Conservation (phyloP, 2,888 invertebrate species). For the Perdita meconis region DNA sequence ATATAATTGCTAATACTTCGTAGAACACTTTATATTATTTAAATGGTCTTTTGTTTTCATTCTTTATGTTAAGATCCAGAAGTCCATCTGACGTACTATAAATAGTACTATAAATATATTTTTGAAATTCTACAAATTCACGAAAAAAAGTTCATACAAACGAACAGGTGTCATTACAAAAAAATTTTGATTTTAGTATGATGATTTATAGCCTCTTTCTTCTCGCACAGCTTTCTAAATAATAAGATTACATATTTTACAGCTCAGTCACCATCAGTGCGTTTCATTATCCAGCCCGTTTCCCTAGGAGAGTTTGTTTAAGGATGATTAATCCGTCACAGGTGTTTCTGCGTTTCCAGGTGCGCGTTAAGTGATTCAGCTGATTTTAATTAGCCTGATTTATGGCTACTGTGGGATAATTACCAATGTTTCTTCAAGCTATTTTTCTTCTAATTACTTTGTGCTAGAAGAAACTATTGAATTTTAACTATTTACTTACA, state of each 20-base stretch:
- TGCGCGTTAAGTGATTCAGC: conserved; percentile 22
- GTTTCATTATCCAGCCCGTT: neutral
- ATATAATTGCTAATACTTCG: too few species aligned
- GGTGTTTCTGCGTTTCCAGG: conserved; percentile 44
- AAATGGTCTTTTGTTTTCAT: too few species aligned
- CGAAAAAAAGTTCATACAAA: too few species aligned
- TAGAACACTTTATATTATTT: too few species aligned
- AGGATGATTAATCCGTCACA: conserved; percentile 43
- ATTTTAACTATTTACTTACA: too few species aligned
- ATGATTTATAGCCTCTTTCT: neutral
- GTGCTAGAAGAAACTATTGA: neutral
- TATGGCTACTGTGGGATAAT: neutral
- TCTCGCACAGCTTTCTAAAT: neutral
- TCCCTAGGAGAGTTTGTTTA: conserved; percentile 11
- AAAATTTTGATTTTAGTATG: neutral
- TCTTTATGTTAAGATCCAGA: too few species aligned
- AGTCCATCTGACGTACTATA: too few species aligned
- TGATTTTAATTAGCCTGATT: neutral
- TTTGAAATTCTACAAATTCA: too few species aligned
- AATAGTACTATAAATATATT: too few species aligned
- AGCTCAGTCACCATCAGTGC: neutral
- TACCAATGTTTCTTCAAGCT: neutral
- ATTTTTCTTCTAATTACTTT: neutral
- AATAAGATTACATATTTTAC: neutral
- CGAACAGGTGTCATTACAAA: neutral